A percentile compares a stretch with the other conserved stretches of the same genome.
Evolutionary conservation across 2,113 vertebrate species (phyloP).

Genomic region (Oreotrochilus melanogaster): DNA sequence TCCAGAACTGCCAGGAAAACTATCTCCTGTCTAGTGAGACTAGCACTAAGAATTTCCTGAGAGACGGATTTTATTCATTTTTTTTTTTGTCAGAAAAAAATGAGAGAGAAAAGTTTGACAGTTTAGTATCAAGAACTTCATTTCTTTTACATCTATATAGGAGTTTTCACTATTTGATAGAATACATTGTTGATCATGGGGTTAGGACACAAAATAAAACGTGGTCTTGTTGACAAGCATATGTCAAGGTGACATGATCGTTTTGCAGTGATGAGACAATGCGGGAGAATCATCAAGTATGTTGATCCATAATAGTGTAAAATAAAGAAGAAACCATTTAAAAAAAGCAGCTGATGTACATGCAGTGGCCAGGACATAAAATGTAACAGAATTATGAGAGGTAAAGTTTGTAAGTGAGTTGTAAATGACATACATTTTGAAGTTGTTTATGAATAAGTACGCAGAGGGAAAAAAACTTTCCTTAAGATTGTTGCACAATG

Average conservation of each 20-base stretch:
- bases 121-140: background rate
- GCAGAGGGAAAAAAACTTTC: background rate
- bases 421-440: background rate
- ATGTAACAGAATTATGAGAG: background rate
- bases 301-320: background rate
- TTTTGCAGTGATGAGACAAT: background rate
- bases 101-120: background rate
- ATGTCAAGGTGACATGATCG: background rate
- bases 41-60: background rate
- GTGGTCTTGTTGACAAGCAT: background rate
- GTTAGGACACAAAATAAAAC: background rate
- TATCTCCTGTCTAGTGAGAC: background rate
- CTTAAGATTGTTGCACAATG: background rate
- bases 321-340: background rate
- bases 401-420: background rate
- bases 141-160: background rate
- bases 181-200: accelerated
- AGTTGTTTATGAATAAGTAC: background rate
- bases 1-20: background rate
- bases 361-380: background rate
- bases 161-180: background rate
- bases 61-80: background rate
- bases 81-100: background rate
- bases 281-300: background rate
- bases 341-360: background rate